Conservation (phyloP, 2,888 invertebrate genomes). For the Dyspetes luteomarginatus region DNA sequence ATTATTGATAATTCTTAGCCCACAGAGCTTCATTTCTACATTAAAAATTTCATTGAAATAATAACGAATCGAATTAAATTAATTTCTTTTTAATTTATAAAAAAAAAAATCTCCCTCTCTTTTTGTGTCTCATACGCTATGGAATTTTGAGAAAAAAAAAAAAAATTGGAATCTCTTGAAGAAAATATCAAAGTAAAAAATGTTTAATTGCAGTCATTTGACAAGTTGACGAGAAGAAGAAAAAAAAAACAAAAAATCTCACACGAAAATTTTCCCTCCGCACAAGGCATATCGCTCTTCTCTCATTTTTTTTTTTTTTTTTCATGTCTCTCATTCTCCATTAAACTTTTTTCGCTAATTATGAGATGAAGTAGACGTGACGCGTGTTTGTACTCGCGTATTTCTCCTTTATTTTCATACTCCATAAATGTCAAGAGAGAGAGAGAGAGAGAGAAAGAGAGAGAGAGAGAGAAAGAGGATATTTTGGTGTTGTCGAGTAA, state of each 20-base stretch:
- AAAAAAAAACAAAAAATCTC: background rate
- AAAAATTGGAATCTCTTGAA: background rate
- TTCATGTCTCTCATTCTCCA: background rate
- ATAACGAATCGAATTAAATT: too few relatives aligned
- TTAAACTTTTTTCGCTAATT: conserved; percentile 19
- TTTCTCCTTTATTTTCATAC: conserved; percentile 1
- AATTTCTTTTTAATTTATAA: too few relatives aligned
- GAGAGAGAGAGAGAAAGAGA: background rate
- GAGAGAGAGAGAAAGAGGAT: background rate
- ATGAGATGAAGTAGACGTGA: conserved; percentile 21
- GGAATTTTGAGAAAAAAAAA: background rate
- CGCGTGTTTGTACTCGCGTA: conserved; percentile 9
- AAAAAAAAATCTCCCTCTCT: too few relatives aligned
- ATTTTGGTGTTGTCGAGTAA: conserved; percentile 24
- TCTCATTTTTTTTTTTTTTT: background rate
- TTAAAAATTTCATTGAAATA: too few relatives aligned
- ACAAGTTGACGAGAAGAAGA: background rate
- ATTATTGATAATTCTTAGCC: too few relatives aligned
- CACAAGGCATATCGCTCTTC: too few relatives aligned
- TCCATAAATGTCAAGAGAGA: too few relatives aligned
- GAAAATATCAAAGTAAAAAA: background rate
- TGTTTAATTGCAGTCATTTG: background rate
- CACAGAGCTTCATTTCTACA: too few relatives aligned
- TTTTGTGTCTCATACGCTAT: background rate
- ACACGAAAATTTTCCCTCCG: background rate